A percentile compares a stretch with the other conserved stretches of the same genome.
Conservation (phyloP, 1,140 invertebrate species). For the Cheumatopsyche charites region DNA sequence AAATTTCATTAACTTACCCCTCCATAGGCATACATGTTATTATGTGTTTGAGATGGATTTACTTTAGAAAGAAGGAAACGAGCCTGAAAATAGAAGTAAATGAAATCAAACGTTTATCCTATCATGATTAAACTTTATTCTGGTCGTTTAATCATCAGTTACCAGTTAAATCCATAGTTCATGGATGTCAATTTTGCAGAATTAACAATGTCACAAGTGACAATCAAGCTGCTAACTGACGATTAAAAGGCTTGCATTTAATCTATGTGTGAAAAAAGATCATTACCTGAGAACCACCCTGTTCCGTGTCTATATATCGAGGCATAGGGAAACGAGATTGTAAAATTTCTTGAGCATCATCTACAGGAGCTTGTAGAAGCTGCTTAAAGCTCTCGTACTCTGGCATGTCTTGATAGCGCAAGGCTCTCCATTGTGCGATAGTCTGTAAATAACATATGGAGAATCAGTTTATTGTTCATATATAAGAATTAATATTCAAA, state of each 20-base stretch:
- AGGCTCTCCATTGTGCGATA: constrained; percentile 94
- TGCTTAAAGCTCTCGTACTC: constrained; percentile 98
- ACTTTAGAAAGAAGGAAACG: constrained; percentile 98
- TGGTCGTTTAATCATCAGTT: too few relatives aligned
- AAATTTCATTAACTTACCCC: constrained; percentile 81
- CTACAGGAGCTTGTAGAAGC: constrained; percentile 92
- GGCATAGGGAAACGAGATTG: constrained; percentile 97
- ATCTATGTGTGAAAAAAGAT: too few relatives aligned
- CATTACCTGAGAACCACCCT: constrained; percentile 82
- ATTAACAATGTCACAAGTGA: too few relatives aligned
- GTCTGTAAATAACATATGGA: constrained; percentile 76
- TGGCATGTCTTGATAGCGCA: constrained; percentile 94
- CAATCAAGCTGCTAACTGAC: too few relatives aligned
- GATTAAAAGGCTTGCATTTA: too few relatives aligned
- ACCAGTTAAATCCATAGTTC: too few relatives aligned
- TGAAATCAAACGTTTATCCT: constrained; percentile 11
- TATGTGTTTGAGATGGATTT: constrained; percentile 99
- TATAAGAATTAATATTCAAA: too few relatives aligned
- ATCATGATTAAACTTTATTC: too few relatives aligned
- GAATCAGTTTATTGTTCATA: too few relatives aligned
- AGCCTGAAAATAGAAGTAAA: constrained; percentile 69
- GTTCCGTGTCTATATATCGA: constrained; percentile 98
- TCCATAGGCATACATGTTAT: constrained; percentile 96
- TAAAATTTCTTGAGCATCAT: constrained; percentile 97
- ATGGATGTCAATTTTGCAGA: too few relatives aligned